These are phyloP conservation scores for Sebastes minor DNA, from an alignment of 2,797 vertebrate genomes.

Conservation along the genomic window DNA sequence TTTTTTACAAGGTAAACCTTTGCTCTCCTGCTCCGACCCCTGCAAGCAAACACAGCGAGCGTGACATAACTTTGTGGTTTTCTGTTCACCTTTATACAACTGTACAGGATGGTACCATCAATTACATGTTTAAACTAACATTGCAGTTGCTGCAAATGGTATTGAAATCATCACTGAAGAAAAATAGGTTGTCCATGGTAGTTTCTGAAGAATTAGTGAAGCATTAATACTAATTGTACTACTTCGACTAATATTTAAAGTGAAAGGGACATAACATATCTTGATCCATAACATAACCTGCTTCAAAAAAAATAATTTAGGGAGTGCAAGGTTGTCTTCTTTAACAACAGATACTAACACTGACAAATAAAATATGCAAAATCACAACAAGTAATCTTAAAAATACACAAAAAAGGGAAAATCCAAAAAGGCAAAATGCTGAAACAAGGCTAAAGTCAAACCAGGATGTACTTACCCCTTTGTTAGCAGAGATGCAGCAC, in stretches of 20 bases:
- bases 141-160: neutral
- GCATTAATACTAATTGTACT: no score
- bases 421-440: neutral
- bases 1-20: slow-evolving; percentile 98
- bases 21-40: slow-evolving; percentile 96
- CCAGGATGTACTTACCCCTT: slow-evolving; percentile 82
- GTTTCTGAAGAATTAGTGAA: neutral
- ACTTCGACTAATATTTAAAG: no score
- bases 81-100: neutral
- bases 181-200: no score
- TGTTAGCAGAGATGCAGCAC: slow-evolving; percentile 97
- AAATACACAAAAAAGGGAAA: neutral
- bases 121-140: neutral
- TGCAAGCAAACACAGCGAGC: slow-evolving; percentile 61
- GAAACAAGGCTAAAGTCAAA: neutral
- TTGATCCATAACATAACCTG: neutral
- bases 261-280: neutral
- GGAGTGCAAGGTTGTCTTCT: neutral
- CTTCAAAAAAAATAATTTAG: neutral
- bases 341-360: neutral
- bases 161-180: neutral
- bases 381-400: neutral
- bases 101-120: no score
- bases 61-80: neutral
- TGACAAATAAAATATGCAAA: neutral